Evolutionary conservation across 2,797 vertebrate genomes (phyloP).

Genomic region (Gambelia wislizenii): DNA sequence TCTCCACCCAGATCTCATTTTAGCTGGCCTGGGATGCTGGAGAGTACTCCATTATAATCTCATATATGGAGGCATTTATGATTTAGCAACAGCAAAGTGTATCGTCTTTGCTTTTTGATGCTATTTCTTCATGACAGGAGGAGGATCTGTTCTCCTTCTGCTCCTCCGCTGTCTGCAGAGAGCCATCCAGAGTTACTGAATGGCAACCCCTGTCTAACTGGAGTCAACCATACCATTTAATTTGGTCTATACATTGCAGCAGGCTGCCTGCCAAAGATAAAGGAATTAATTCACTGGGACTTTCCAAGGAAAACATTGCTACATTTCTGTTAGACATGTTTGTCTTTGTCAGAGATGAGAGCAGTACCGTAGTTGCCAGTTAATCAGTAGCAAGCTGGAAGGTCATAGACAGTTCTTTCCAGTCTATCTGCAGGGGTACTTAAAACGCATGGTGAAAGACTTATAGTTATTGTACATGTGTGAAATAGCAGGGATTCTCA

Average conservation of each 20-base stretch:
- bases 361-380: neutral
- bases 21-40: too few species aligned
- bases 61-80: neutral
- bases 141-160: neutral
- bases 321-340: neutral
- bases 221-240: neutral
- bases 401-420: neutral
- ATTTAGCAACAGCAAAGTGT: neutral
- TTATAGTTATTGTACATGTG: neutral
- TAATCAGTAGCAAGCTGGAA: neutral
- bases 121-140: neutral
- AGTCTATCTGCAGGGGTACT: neutral
- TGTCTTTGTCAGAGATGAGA: neutral
- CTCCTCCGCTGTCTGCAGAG: rapidly evolving
- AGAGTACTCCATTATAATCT: neutral
- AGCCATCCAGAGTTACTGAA: constrained; percentile 13
- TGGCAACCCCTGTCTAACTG: neutral
- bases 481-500: neutral
- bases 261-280: neutral
- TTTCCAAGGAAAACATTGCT: constrained; percentile 10
- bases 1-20: too few species aligned
- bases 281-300: constrained; percentile 19
- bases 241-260: neutral
- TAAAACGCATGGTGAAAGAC: neutral
- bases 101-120: neutral